These are phyloP conservation scores for Chalcis sispes DNA, from an alignment of 2,888 invertebrate species.

Conservation along the genomic window DNA sequence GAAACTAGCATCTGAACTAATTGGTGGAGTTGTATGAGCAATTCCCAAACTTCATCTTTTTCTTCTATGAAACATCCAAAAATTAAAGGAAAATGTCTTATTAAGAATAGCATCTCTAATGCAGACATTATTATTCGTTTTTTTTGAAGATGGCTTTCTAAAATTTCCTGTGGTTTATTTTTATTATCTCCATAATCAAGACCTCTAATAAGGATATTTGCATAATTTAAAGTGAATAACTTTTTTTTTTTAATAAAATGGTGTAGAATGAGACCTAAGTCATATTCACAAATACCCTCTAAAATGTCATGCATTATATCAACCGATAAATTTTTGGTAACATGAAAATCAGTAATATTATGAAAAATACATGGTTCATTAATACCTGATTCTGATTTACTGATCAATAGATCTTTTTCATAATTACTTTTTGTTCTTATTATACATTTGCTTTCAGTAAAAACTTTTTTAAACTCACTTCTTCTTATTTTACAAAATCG, in stretches of 20 bases:
- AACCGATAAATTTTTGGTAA: neutral
- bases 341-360: neutral
- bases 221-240: neutral
- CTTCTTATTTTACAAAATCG: neutral
- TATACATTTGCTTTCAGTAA: neutral
- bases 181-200: neutral
- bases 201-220: neutral
- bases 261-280: neutral
- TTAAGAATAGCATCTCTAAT: neutral
- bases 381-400: neutral
- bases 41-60: neutral
- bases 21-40: neutral
- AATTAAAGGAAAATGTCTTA: neutral
- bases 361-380: neutral
- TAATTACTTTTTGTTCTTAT: neutral
- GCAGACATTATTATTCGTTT: neutral
- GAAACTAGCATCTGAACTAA: neutral
- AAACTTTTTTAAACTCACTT: neutral
- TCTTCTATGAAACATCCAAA: neutral
- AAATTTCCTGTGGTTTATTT: neutral
- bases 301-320: conserved; percentile 4
- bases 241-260: neutral
- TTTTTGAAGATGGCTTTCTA: neutral
- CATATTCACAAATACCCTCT: neutral
- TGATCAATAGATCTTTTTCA: neutral